Evolutionary conservation across 2,888 invertebrate genomes (phyloP).

Genomic region (Mesorhabditis spiculigera): DNA sequence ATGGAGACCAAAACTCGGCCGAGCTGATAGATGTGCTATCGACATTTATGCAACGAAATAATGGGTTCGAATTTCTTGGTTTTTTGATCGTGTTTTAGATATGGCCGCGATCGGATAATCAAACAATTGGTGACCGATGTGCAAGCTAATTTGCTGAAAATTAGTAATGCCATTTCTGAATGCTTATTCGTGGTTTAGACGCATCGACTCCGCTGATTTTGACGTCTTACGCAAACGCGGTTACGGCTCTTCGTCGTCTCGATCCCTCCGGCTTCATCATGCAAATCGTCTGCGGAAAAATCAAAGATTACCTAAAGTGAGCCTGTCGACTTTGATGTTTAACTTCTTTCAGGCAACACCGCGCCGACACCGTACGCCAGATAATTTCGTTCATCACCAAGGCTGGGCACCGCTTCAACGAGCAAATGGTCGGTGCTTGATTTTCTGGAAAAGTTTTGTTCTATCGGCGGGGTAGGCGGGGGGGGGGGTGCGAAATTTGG

Average conservation of each 20-base stretch:
- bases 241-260: slow-evolving; percentile 82
- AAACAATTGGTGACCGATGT: not conserved
- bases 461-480: not conserved
- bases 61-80: not conserved
- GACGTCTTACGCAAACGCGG: slow-evolving; percentile 91
- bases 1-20: not conserved
- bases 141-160: not conserved
- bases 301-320: slow-evolving; percentile 66
- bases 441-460: not conserved
- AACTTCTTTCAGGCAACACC: slow-evolving; percentile 68
- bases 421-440: not conserved
- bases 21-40: not conserved
- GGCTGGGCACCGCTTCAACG: slow-evolving; percentile 35
- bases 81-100: not conserved
- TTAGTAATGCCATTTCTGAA: not conserved
- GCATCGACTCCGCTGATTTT: slow-evolving; percentile 92
- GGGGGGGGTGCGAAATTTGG: not conserved
- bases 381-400: slow-evolving; percentile 69
- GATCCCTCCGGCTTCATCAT: slow-evolving; percentile 89
- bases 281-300: slow-evolving; percentile 88
- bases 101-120: not conserved
- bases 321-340: not conserved
- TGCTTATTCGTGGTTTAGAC: slow-evolving; percentile 16
- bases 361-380: slow-evolving; percentile 91
- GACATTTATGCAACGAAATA: slow-evolving; percentile 2